These are phyloP conservation scores for Lithobates sylvaticus DNA, from an alignment of 2,797 vertebrate species.

Conservation along the genomic window DNA sequence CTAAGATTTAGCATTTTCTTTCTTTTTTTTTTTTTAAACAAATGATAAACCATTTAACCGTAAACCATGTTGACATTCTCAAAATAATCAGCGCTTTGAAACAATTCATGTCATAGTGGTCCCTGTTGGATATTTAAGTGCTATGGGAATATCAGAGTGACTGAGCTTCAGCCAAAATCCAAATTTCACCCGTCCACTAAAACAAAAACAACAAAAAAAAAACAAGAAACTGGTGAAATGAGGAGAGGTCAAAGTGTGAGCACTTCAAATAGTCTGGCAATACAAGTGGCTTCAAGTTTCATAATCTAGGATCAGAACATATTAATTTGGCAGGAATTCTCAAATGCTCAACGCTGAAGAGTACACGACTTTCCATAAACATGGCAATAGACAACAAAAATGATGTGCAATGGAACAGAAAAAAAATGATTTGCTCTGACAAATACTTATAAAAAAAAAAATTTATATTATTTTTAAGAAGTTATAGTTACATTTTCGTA, in stretches of 20 bases:
- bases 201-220: background rate
- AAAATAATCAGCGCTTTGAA: background rate
- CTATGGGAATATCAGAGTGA: slow-evolving; percentile 6
- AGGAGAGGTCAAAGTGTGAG: slow-evolving; percentile 13
- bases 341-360: slow-evolving; percentile 25
- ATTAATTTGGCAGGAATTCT: slow-evolving; percentile 33
- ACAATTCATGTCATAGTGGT: background rate
- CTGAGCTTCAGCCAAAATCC: background rate
- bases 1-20: too few relatives aligned
- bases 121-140: background rate
- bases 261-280: slow-evolving; percentile 14
- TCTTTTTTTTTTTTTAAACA: background rate
- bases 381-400: slow-evolving; percentile 30
- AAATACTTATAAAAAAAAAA: too few relatives aligned
- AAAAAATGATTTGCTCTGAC: background rate
- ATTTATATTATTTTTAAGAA: too few relatives aligned
- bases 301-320: slow-evolving; percentile 41
- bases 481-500: too few relatives aligned
- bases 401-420: background rate
- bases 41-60: background rate
- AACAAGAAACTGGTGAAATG: background rate
- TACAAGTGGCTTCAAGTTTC: slow-evolving; percentile 42
- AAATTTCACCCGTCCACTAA: background rate
- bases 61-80: background rate
- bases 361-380: slow-evolving; percentile 53